Conservation (phyloP, 2,888 invertebrate genomes). For the Furcula furcula region DNA sequence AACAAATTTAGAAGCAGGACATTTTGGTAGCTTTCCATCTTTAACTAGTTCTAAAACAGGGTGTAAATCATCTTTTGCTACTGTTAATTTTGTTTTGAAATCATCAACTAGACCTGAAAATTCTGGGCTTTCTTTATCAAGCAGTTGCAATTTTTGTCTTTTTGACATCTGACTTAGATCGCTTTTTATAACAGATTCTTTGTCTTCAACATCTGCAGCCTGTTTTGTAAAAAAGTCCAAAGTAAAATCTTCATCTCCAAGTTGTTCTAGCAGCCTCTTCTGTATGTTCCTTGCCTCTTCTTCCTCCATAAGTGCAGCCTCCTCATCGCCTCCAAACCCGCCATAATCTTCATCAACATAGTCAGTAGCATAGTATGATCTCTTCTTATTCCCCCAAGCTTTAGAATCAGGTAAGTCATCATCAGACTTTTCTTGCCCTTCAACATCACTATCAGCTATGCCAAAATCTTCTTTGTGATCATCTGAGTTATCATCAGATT, state of each 20-base stretch:
- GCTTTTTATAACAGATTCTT: constrained; percentile 84
- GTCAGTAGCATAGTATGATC: constrained; percentile 92
- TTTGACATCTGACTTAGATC: constrained; percentile 89
- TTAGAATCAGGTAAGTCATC: constrained; percentile 89
- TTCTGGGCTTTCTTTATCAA: constrained; percentile 94
- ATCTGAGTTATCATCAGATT: constrained; percentile 69
- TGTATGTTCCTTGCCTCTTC: constrained; percentile 92
- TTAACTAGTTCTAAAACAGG: constrained; percentile 86
- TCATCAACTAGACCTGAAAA: constrained; percentile 89
- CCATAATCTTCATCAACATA: constrained; percentile 94
- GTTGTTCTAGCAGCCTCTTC: constrained; percentile 86
- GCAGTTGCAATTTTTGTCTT: constrained; percentile 87
- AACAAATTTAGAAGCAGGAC: constrained; percentile 86
- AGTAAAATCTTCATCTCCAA: constrained; percentile 89
- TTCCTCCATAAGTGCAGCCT: constrained; percentile 89
- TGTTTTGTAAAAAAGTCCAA: constrained; percentile 80
- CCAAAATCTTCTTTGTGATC: constrained; percentile 68
- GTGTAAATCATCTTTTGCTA: constrained; percentile 84
- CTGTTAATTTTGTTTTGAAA: constrained; percentile 86
- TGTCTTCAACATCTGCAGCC: constrained; percentile 57
- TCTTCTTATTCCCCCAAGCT: constrained; percentile 94
- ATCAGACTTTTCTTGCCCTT: constrained; percentile 85
- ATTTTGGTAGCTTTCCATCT: constrained; percentile 82
- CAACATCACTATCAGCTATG: constrained; percentile 88
- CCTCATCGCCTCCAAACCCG: constrained; percentile 84